A percentile compares a stretch with the other conserved stretches of the same genome.
phyloP scores from a whole-genome alignment of 2,888 invertebrate genomes.

The Baccha elongata region DNA sequence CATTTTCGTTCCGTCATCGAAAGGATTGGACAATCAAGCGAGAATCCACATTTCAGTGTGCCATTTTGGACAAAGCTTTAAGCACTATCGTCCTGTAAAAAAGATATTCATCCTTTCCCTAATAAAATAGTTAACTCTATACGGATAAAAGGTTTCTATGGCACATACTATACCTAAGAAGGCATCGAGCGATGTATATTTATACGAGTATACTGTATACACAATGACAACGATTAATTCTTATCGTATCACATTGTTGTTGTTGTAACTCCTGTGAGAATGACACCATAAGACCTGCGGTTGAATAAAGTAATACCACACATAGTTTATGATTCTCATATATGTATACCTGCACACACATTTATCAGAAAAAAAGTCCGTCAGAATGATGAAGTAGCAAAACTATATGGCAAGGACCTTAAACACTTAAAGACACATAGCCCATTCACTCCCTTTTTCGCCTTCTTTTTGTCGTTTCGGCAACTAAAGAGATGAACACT shows the following conservation, averaged over 20 bases:
- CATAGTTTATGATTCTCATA: conserved; percentile 1
- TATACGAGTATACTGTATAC: neutral
- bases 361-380: neutral
- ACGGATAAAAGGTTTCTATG: conserved; percentile 1
- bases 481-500: neutral
- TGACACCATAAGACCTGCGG: neutral
- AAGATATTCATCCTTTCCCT: neutral
- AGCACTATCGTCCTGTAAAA: neutral
- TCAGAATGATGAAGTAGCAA: conserved; percentile 16
- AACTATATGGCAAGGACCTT: conserved; percentile 9
- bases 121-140: neutral
- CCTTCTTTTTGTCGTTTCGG: neutral
- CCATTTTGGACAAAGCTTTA: too few species aligned
- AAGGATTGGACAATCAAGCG: neutral
- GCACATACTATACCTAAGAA: neutral
- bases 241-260: neutral
- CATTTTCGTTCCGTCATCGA: too few species aligned
- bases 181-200: neutral
- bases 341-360: neutral
- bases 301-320: neutral
- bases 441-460: neutral
- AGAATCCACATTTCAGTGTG: too few species aligned
- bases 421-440: conserved; percentile 1
- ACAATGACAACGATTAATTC: neutral
- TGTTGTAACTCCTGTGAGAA: neutral